Evolutionary conservation across 1,140 invertebrate species (phyloP).

Genomic region (Dinoponera quadriceps): DNA sequence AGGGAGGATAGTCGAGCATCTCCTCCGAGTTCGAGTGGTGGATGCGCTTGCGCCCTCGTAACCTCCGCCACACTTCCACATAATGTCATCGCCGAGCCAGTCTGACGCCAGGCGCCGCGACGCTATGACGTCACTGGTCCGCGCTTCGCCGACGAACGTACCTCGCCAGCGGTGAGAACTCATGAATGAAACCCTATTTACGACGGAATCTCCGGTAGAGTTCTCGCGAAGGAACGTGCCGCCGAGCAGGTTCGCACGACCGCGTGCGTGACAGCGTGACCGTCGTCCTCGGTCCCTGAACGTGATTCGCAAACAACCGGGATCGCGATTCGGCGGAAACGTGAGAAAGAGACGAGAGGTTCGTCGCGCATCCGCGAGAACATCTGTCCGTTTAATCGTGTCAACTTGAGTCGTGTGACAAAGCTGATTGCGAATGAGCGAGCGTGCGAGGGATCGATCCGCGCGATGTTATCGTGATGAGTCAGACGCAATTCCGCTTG

Average conservation of each 20-base stretch:
- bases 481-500: background rate
- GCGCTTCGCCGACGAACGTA: constrained; percentile 70
- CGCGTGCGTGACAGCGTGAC: background rate
- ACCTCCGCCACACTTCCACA: constrained; percentile 58
- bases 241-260: constrained; percentile 20
- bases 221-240: constrained; percentile 28
- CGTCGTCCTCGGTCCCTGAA: background rate
- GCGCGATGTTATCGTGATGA: constrained; percentile 13
- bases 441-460: background rate
- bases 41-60: constrained; percentile 67
- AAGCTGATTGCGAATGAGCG: constrained; percentile 38
- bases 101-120: constrained; percentile 83
- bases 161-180: constrained; percentile 72
- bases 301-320: background rate
- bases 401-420: constrained; percentile 22
- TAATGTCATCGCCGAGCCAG: constrained; percentile 77
- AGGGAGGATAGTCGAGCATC: constrained; percentile 56
- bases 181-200: constrained; percentile 78
- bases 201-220: constrained; percentile 1
- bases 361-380: background rate
- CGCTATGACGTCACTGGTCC: constrained; percentile 82
- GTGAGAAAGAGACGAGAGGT: background rate
- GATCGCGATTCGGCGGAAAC: background rate
- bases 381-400: constrained; percentile 22
- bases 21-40: constrained; percentile 68